These are phyloP conservation scores for Thamnophis sirtalis DNA, from an alignment of 2,113 vertebrate genomes.

Conservation along the genomic window DNA sequence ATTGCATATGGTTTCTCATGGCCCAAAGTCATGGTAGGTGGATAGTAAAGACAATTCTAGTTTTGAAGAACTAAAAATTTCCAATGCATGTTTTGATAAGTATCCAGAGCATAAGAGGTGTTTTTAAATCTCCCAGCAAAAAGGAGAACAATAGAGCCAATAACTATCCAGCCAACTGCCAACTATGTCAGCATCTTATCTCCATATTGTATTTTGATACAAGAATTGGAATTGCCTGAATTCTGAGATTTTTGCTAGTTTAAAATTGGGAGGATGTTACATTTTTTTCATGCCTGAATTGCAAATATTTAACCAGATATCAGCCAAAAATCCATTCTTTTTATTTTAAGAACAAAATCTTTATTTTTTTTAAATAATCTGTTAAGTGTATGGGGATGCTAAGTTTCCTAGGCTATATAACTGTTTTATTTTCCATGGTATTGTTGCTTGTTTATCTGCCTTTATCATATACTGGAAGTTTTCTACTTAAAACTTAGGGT, in stretches of 20 bases:
- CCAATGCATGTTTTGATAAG: neutral
- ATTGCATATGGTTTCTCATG: neutral
- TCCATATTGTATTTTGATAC: neutral
- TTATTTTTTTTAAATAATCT: slow-evolving; percentile 53
- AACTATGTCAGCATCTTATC: neutral
- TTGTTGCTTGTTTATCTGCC: neutral
- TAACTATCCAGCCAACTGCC: neutral
- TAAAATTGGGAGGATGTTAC: neutral
- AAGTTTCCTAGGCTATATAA: slow-evolving; percentile 21
- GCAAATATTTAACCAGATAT: neutral
- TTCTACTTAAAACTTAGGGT: neutral
- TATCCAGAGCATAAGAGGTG: neutral
- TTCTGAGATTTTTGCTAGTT: neutral
- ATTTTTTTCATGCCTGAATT: neutral
- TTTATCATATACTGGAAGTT: neutral
- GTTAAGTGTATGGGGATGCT: slow-evolving; percentile 58
- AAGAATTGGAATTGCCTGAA: neutral
- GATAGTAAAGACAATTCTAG: neutral
- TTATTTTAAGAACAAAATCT: slow-evolving; percentile 68
- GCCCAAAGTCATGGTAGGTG: neutral
- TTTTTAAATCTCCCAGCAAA: neutral
- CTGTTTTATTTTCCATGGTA: slow-evolving; percentile 17
- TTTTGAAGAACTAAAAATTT: neutral
- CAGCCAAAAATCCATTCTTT: slow-evolving; percentile 55
- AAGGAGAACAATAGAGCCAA: neutral